Base-by-base conservation (phyloP, 92 coral and sea anemone genomes). In the Nematostella vectensis region DNA sequence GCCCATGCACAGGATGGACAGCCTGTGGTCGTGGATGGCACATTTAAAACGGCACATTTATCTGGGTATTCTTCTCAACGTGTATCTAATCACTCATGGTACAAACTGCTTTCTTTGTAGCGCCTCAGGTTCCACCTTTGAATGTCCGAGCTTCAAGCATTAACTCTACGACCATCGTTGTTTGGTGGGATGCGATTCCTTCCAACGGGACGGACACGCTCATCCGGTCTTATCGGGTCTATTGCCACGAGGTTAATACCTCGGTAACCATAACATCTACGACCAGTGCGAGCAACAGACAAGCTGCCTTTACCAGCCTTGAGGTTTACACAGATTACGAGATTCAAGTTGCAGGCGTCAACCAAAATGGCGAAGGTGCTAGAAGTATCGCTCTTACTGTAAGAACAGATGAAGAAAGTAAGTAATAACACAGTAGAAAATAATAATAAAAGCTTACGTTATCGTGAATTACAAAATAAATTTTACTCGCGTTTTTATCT, bases 151-250 rank as follows among this genome's bases (percentile, higher is more conserved):
- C 18, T 15, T 6, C 22, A 17, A 61, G 31, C 22, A 29, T 6
- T 19, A 61, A 28, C 11, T 50, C 59, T 0, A 63, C 50, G 11
- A 28, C 31, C 48, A 63, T 63, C 23, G 31, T 36, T 8, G 21
- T 63, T 13, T 25, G 17, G 1, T 63, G 69, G 69, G 51, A 36
- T 13, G 29, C 29, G 12, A 31, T 63, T 2, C 31, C 30, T 22
- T 6, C 18, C 58, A 27, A 19, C 6, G 8, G 8, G 8, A 33
- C 40, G 6, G 8, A 33, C 6, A 15, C 40, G 8, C 15, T 15
- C 8, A 6, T 15, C 6, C 6, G 6, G 6, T 15, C 8, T 6
- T 33, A 33, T 33, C 40, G 40, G 40, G 40, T 33, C 6, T 33
- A 6, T 15, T 33, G 15, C 40, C 40, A 15, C 8, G 40, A 6